phyloP scores from a whole-genome alignment of 2,113 vertebrate genomes.

The Upupa epops region DNA sequence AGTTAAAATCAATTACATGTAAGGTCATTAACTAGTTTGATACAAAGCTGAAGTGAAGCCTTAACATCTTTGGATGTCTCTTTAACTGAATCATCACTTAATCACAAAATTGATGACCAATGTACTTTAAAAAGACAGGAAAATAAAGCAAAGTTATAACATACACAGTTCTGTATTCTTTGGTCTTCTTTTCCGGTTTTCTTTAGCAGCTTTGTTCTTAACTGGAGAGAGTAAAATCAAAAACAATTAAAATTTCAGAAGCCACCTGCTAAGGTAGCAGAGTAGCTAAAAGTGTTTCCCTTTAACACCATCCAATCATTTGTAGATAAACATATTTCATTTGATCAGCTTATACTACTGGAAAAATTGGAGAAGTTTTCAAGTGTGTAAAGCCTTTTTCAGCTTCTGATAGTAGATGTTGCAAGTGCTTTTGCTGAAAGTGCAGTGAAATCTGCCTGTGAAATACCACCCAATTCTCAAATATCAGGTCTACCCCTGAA shows the following conservation, averaged over 20 bases:
- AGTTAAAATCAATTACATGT: background rate
- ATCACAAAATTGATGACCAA: background rate
- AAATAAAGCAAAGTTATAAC: background rate
- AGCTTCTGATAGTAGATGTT: background rate
- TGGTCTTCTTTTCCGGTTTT: conserved; percentile 23
- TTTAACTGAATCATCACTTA: background rate
- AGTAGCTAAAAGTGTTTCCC: background rate
- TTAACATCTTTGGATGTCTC: background rate
- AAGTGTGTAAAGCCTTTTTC: background rate
- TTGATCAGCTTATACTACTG: background rate
- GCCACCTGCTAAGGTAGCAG: background rate
- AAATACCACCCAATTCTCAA: background rate
- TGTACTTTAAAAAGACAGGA: background rate
- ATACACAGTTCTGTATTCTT: conserved; percentile 40
- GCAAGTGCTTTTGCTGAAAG: background rate
- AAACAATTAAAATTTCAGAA: background rate
- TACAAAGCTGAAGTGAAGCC: background rate
- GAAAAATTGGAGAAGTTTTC: background rate
- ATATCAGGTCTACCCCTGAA: background rate
- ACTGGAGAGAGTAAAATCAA: conserved; percentile 42
- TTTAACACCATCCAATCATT: background rate
- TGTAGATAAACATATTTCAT: background rate
- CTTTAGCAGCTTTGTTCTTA: conserved; percentile 57
- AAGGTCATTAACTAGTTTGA: background rate
- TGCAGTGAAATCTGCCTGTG: background rate